These are phyloP conservation scores for Ginglymostoma cirratum DNA, from an alignment of 2,113 vertebrate genomes.

Conservation along the genomic window DNA sequence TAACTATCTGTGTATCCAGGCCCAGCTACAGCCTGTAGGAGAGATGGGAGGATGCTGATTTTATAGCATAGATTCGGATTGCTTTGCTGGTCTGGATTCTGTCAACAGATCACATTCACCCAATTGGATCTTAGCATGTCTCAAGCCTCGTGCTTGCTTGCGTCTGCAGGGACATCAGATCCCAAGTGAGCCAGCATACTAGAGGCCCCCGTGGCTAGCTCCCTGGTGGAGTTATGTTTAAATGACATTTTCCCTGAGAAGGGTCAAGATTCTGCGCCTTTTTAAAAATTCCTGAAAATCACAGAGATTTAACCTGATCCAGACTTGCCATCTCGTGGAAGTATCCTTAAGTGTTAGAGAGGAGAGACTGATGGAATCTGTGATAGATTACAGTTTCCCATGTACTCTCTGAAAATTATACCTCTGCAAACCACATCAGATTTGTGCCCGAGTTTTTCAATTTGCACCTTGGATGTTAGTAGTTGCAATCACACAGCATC, in stretches of 20 bases:
- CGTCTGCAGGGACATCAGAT: not conserved
- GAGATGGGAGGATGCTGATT: not conserved
- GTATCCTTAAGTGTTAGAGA: not conserved
- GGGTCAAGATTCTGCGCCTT: not conserved
- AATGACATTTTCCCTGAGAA: not conserved
- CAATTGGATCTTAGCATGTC: not conserved
- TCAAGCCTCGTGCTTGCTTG: not conserved
- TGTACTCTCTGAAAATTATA: not conserved
- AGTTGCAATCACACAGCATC: not conserved
- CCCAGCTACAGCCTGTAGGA: not conserved
- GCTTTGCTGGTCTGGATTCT: not conserved
- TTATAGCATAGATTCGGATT: not conserved
- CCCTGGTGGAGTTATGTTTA: not conserved
- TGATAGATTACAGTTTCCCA: not conserved
- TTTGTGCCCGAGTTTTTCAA: not conserved
- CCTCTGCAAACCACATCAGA: not conserved
- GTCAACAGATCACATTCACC: not conserved
- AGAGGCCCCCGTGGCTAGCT: not conserved
- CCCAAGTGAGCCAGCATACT: not conserved
- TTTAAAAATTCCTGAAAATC: not conserved
- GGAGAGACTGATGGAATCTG: not conserved
- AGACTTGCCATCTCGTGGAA: not conserved
- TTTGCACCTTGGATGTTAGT: constrained; percentile 4
- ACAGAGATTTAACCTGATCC: not conserved
- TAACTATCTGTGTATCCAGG: not conserved